Base-by-base conservation (phyloP, 2,113 vertebrate species). In the Neopipo cinnamomea region DNA sequence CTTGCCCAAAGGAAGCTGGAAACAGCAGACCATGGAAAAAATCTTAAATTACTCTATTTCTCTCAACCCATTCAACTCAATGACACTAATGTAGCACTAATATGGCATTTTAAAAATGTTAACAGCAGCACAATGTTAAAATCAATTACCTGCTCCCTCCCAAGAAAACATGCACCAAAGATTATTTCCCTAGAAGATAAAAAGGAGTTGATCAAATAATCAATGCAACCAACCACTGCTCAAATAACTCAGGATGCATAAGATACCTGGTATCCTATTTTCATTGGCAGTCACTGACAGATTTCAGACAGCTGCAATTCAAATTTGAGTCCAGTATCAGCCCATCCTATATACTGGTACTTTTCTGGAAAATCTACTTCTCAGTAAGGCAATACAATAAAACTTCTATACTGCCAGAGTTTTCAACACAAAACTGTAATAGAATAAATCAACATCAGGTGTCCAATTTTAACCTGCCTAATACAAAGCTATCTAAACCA, bases 81-180 rank as follows among this genome's bases (percentile, higher is more conserved):
- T 52, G 44, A 77, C 67, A 53, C 25, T 41, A 76, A 41, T 0
- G 1, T 2, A 73, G 33, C 31, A 74, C 33, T 65, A 62, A 62
- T 3, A 47, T 0, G 0, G 18, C 49, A 66, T 33, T 92, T 83
- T 21, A 20, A 23, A 65, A 94, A 73, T 0, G 1, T 19, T 53
- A 90, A 85, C 9, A 91, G 49, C 42, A 79, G 21, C 21, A 82
- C 75, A 92, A 63, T 1, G 2, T 49, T 80, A 62, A 74, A 70
- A 80, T n/a, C 35, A n/a, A 55, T 89, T 84, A 76, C 46, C 63
- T 92, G 71, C 39, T 80, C 79, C 63, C 72, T 90, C 35, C n/a
- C 58, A 81, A 68, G 61, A 92, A 63, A 83, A 71, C 18, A 14
- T 63, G n/a, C 55, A 88, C 18, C 50, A 74, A 80, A 91, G 23